Percentiles rank a stretch among this genome's conserved stretches.
These are phyloP conservation scores for Notarius quadriscutis DNA, from an alignment of 2,113 vertebrate species.

Conservation along the genomic window DNA sequence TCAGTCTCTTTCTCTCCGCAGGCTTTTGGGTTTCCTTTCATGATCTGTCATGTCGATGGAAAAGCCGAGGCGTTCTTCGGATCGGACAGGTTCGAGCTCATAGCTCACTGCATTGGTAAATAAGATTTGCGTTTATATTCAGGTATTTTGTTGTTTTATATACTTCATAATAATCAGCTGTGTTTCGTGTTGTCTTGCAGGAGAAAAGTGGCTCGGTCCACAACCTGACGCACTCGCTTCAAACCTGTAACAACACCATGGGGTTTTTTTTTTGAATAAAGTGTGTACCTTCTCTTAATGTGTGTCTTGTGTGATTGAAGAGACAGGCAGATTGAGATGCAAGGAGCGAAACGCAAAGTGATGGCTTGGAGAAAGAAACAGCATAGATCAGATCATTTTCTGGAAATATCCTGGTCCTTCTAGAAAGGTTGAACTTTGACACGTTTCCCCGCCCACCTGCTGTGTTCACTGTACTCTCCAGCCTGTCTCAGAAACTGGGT, in stretches of 20 bases:
- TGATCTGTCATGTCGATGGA: constrained; percentile 77
- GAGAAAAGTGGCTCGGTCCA: constrained; percentile 75
- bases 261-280: background rate
- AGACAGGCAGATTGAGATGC: no score
- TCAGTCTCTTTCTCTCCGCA: constrained; percentile 51
- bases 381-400: no score
- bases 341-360: no score
- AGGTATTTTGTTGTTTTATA: background rate
- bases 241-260: constrained; percentile 60
- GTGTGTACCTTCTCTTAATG: background rate
- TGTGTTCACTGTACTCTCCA: no score
- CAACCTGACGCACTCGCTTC: constrained; percentile 56
- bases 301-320: background rate
- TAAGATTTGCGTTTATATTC: background rate
- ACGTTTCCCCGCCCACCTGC: no score
- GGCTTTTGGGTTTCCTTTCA: constrained; percentile 86
- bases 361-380: no score
- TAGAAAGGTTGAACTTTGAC: no score
- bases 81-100: constrained; percentile 88
- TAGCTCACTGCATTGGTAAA: constrained; percentile 85
- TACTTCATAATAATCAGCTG: background rate
- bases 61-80: constrained; percentile 84
- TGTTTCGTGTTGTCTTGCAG: constrained; percentile 59
- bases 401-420: no score
- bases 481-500: no score